Evolutionary conservation across 2,888 invertebrate genomes (phyloP).

Genomic region (Noctuana brunneofusca): DNA sequence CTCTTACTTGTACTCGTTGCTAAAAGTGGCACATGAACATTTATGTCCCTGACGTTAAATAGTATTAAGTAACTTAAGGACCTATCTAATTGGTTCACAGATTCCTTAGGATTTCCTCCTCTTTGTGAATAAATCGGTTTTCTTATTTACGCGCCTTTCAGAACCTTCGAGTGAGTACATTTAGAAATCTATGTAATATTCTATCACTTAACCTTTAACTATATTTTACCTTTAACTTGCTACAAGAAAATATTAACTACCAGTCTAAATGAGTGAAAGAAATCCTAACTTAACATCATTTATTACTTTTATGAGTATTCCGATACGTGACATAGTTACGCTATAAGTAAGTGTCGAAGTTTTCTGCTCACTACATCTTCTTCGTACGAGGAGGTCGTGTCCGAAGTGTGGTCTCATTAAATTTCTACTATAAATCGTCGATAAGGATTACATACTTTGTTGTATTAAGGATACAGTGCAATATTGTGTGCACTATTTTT

Average conservation of each 20-base stretch:
- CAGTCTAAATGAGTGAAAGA: background rate
- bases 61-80: constrained; percentile 1
- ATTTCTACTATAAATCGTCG: background rate
- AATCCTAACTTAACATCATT: background rate
- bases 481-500: too few species aligned
- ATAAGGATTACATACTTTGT: too few species aligned
- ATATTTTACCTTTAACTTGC: too few species aligned
- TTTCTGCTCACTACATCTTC: background rate
- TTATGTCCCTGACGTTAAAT: background rate
- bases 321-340: constrained; percentile 25
- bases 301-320: constrained; percentile 1
- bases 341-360: constrained; percentile 24
- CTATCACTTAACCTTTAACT: too few species aligned
- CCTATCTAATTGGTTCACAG: background rate
- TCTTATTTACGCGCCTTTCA: background rate
- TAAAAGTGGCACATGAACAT: constrained; percentile 3
- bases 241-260: background rate
- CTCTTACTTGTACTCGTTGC: background rate
- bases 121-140: background rate
- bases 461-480: too few species aligned
- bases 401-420: background rate
- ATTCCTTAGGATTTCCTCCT: background rate
- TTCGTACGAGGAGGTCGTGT: background rate
- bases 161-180: background rate
- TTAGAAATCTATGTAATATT: too few species aligned